These are phyloP conservation scores for Vireo griseus DNA, from an alignment of 2,797 vertebrate species.

Conservation along the genomic window DNA sequence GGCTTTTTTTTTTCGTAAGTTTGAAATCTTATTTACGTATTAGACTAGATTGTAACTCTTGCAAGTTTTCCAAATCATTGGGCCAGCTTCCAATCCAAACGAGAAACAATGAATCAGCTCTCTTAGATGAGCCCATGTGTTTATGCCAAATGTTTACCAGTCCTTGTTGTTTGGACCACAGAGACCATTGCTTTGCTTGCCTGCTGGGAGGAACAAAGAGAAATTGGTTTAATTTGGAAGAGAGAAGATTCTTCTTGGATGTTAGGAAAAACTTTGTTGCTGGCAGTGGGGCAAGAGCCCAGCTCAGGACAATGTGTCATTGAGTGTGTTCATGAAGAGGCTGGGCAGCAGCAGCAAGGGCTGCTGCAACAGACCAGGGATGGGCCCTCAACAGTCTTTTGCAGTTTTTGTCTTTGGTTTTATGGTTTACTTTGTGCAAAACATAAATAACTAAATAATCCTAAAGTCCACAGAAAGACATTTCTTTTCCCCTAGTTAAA, in stretches of 20 bases:
- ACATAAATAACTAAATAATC: not conserved
- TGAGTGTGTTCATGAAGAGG: not conserved
- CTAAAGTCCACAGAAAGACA: not conserved
- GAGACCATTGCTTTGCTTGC: not conserved
- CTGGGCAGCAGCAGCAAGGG: not conserved
- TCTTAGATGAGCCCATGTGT: not conserved
- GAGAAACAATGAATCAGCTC: not conserved
- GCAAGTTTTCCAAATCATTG: not conserved
- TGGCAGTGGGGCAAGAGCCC: not conserved
- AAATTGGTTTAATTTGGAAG: not conserved
- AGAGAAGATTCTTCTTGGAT: not conserved
- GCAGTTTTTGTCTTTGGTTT: not conserved
- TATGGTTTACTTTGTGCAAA: not conserved
- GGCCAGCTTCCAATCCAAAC: not conserved
- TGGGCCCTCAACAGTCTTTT: not conserved
- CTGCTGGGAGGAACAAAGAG: not conserved
- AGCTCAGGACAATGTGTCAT: not conserved
- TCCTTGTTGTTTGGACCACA: not conserved
- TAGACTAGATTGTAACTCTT: not conserved
- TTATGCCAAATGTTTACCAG: not conserved
- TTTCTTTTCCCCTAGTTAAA: fast-evolving
- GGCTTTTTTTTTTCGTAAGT: not conserved
- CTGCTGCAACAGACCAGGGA: not conserved
- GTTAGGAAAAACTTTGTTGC: not conserved
- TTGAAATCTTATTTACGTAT: not conserved